Percentiles rank a stretch among this genome's conserved stretches.
These are phyloP conservation scores for Mythimna albipuncta DNA, from an alignment of 2,888 invertebrate genomes.

Conservation along the genomic window DNA sequence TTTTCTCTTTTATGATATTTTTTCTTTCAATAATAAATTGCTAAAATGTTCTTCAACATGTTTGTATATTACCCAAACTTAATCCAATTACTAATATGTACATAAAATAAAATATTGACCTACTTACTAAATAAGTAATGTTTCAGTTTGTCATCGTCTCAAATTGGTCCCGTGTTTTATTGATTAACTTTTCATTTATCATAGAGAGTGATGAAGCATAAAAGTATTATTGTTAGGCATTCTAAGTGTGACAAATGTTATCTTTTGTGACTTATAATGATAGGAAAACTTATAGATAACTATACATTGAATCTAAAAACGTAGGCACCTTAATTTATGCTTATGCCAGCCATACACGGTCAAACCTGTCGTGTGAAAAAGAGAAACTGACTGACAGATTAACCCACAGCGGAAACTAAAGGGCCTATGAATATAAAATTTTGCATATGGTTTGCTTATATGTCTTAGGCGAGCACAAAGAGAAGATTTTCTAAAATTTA, in stretches of 20 bases:
- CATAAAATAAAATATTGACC: background rate
- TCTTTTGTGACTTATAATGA: background rate
- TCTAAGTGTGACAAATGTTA: background rate
- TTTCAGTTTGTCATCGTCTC: conserved; percentile 22
- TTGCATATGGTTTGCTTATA: no score
- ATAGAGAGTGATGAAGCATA: conserved; percentile 10
- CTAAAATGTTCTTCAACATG: background rate
- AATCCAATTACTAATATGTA: background rate
- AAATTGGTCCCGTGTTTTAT: conserved; percentile 25
- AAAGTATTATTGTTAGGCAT: background rate
- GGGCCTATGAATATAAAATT: no score
- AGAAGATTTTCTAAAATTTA: no score
- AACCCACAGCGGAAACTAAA: no score
- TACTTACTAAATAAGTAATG: conserved; percentile 2
- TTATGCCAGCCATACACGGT: no score
- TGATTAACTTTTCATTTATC: conserved; percentile 18
- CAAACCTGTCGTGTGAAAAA: no score
- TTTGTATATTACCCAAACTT: no score
- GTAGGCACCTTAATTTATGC: no score
- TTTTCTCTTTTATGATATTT: no score
- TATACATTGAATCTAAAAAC: background rate
- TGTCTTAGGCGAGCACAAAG: no score
- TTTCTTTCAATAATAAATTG: no score
- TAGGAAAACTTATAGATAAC: background rate
- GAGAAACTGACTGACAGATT: no score